Conservation (phyloP, 2,797 vertebrate genomes). For the Carcharodon carcharias region DNA sequence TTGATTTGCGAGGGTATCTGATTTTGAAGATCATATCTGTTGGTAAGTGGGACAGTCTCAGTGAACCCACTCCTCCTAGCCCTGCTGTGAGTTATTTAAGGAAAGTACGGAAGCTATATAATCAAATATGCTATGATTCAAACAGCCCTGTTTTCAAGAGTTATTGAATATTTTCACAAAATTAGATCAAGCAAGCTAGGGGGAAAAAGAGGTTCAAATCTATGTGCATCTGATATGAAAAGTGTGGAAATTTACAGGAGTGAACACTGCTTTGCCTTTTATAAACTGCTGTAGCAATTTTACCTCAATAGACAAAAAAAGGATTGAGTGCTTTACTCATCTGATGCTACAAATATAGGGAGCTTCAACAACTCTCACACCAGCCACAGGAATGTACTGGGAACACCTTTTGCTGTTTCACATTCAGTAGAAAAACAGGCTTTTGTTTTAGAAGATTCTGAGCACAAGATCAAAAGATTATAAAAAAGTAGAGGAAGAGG, state of each 20-base stretch:
- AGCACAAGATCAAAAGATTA: background rate
- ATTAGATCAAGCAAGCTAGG: background rate
- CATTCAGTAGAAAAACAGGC: background rate
- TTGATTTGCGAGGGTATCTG: background rate
- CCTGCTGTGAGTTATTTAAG: background rate
- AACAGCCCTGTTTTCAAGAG: background rate
- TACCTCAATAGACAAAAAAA: background rate
- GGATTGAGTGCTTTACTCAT: background rate
- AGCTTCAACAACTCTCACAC: background rate
- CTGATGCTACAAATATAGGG: background rate
- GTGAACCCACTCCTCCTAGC: background rate
- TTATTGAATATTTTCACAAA: background rate
- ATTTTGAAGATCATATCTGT: background rate
- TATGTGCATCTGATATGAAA: background rate
- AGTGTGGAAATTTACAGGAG: background rate
- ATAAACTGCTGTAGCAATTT: background rate
- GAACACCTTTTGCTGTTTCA: background rate
- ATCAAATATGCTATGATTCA: background rate
- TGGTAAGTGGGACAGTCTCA: background rate
- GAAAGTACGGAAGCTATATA: background rate
- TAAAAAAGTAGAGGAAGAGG: background rate
- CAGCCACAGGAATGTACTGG: background rate
- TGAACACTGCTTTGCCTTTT: conserved; percentile 46
- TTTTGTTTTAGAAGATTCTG: background rate
- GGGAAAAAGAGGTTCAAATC: conserved; percentile 39